Evolutionary conservation across 1,140 invertebrate genomes (phyloP).

Genomic region (Vanessa tameamea): DNA sequence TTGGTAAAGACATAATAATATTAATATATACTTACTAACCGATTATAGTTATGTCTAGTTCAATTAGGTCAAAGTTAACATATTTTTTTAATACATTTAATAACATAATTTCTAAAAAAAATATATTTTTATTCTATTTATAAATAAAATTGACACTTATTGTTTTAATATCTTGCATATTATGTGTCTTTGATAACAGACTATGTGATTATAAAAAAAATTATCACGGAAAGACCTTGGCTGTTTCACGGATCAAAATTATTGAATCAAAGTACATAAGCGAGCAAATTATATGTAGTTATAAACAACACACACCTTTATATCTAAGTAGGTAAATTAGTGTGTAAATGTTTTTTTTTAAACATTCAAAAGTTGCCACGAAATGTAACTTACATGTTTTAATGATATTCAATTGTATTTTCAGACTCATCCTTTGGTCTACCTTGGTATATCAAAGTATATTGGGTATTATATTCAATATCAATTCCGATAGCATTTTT

Average conservation of each 20-base stretch:
- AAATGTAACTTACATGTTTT: neutral
- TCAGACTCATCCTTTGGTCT: constrained; percentile 63
- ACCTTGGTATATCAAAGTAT: constrained; percentile 80
- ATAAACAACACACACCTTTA: too few relatives aligned
- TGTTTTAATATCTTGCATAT: too few relatives aligned
- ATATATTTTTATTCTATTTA: too few relatives aligned
- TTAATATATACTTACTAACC: too few relatives aligned
- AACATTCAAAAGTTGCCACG: too few relatives aligned
- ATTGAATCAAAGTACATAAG: neutral
- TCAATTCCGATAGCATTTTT: constrained; percentile 82
- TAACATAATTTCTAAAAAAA: too few relatives aligned
- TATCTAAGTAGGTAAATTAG: too few relatives aligned
- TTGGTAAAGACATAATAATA: constrained; percentile 50
- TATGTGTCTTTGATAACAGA: neutral
- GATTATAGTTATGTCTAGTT: too few relatives aligned
- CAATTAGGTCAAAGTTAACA: too few relatives aligned
- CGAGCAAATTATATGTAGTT: neutral
- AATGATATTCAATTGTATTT: neutral
- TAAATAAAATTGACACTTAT: too few relatives aligned
- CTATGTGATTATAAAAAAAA: constrained; percentile 1
- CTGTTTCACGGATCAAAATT: neutral
- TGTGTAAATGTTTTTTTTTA: too few relatives aligned
- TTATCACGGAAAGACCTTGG: constrained; percentile 6
- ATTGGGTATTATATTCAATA: constrained; percentile 84
- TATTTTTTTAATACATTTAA: too few relatives aligned